These are phyloP conservation scores for Sminthurinus aureus DNA, from an alignment of 2,888 invertebrate species.

Conservation along the genomic window DNA sequence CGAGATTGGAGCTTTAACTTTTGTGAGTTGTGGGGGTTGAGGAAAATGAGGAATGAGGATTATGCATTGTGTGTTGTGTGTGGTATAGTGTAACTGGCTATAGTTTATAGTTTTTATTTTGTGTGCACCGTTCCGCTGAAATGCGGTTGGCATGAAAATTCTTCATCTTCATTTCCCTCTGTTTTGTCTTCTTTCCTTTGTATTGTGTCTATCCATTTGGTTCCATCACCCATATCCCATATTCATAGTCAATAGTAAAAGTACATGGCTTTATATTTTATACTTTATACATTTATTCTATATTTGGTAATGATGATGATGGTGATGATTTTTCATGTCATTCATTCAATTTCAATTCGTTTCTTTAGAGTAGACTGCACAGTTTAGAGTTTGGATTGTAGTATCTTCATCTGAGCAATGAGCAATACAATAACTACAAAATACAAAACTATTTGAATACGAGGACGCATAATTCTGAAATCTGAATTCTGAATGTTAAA, in stretches of 20 bases:
- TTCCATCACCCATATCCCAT: no score
- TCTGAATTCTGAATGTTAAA: not conserved
- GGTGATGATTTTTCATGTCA: not conserved
- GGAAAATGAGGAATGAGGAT: no score
- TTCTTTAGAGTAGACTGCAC: no score
- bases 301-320: not conserved
- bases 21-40: no score
- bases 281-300: not conserved
- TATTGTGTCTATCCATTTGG: no score
- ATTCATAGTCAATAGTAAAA: no score
- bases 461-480: not conserved
- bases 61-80: no score
- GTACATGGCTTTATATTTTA: no score
- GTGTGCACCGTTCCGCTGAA: not conserved
- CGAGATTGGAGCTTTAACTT: no score
- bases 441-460: no score
- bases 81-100: not conserved
- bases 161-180: not conserved
- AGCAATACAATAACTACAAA: not conserved
- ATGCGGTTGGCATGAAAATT: not conserved
- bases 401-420: not conserved
- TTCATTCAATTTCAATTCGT: not conserved
- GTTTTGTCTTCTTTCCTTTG: no score
- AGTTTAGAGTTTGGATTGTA: not conserved
- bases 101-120: slow-evolving; percentile 14